A percentile compares a stretch with the other conserved stretches of the same genome.
Conservation (phyloP, 2,797 vertebrate genomes). For the Loris lydekkerianus region DNA sequence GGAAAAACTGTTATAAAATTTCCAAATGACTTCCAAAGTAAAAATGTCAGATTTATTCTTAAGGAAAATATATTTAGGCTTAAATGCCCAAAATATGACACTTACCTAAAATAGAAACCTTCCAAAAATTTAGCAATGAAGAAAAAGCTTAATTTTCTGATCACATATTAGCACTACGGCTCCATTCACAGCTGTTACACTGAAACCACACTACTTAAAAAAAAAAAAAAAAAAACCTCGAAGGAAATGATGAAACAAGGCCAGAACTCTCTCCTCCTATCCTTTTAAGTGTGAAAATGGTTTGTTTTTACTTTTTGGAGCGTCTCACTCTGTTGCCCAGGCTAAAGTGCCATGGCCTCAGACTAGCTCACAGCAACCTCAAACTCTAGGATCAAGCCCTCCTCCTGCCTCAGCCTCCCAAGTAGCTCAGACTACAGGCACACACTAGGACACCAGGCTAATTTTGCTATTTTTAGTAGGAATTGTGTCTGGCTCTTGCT, state of each 20-base stretch:
- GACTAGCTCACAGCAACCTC: too few species aligned
- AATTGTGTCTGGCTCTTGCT: too few species aligned
- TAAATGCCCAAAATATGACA: not conserved
- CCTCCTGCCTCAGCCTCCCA: too few species aligned
- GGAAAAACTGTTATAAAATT: not conserved
- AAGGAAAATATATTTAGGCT: not conserved
- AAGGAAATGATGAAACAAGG: not conserved
- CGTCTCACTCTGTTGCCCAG: too few species aligned
- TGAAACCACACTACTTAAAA: not conserved
- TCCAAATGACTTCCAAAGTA: not conserved
- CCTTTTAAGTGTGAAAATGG: not conserved
- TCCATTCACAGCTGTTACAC: not conserved
- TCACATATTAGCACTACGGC: not conserved
- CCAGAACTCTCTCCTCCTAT: not conserved
- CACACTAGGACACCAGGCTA: too few species aligned
- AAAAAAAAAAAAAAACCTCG: not conserved
- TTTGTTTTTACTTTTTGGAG: not conserved
- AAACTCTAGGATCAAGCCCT: too few species aligned
- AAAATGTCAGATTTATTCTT: not conserved
- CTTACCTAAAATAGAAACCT: not conserved
- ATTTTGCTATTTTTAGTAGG: too few species aligned
- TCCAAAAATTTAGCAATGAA: not conserved
- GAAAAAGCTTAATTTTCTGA: not conserved
- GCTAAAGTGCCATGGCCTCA: too few species aligned
- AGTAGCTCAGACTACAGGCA: too few species aligned